A percentile compares a stretch with the other conserved stretches of the same genome.
These are phyloP conservation scores for Mayetiola destructor DNA, from an alignment of 2,888 invertebrate species.

Conservation along the genomic window DNA sequence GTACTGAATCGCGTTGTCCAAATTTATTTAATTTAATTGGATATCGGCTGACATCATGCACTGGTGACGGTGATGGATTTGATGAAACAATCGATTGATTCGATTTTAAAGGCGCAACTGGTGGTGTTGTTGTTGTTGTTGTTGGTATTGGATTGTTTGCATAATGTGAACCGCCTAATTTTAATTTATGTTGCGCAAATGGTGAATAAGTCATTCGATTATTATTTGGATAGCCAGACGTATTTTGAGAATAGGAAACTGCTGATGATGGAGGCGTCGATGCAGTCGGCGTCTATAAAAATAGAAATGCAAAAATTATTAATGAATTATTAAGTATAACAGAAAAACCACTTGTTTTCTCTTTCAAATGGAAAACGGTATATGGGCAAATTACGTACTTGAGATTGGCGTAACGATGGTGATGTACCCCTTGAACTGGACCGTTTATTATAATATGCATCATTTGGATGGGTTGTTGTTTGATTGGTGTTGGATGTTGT, in stretches of 20 bases:
- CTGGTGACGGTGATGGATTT: conserved; percentile 1
- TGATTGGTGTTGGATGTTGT: conserved; percentile 23
- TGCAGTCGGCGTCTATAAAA: neutral
- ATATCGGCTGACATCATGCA: neutral
- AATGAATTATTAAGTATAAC: too few species aligned
- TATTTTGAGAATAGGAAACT: too few species aligned
- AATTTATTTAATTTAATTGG: neutral
- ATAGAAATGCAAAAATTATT: too few species aligned
- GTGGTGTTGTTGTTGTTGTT: neutral
- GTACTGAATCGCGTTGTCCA: neutral
- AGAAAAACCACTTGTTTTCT: too few species aligned
- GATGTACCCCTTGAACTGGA: neutral
- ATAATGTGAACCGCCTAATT: conserved; percentile 23
- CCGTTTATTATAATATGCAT: neutral
- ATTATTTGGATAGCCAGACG: neutral
- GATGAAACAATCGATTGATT: conserved; percentile 9
- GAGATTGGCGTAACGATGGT: conserved; percentile 1
- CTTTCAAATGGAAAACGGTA: too few species aligned
- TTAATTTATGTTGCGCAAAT: conserved; percentile 35
- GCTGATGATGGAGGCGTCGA: conserved; percentile 5
- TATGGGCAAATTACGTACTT: too few species aligned
- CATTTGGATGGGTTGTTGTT: conserved; percentile 20
- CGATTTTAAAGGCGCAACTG: neutral
- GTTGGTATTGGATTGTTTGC: neutral
- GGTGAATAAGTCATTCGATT: conserved; percentile 23